A percentile compares a stretch with the other conserved stretches of the same genome.
These are phyloP conservation scores for Tenebrosternarchus preto DNA, from an alignment of 2,113 vertebrate genomes.

Conservation along the genomic window DNA sequence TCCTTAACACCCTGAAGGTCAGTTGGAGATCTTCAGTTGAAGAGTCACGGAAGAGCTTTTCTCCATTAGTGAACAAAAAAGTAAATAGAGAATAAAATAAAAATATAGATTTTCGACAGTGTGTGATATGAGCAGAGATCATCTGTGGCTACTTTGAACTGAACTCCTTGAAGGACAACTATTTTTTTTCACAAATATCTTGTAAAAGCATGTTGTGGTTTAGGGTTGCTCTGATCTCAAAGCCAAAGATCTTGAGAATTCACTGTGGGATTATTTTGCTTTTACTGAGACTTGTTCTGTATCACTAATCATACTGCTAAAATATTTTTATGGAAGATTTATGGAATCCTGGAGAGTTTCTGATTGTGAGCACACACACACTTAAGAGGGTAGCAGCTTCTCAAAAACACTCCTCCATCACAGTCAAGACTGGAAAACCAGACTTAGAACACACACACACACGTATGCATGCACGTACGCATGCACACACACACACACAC, in stretches of 20 bases:
- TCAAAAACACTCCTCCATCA: constrained; percentile 17
- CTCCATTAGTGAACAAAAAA: too few relatives aligned
- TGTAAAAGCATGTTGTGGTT: background rate
- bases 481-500: constrained; percentile 6
- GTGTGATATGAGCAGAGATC: too few relatives aligned
- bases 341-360: constrained; percentile 55
- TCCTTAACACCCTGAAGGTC: too few relatives aligned
- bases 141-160: too few relatives aligned
- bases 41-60: too few relatives aligned
- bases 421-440: constrained; percentile 28
- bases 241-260: constrained; percentile 46
- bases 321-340: constrained; percentile 64
- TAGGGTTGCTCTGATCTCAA: background rate
- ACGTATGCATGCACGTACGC: background rate
- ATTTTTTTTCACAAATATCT: background rate
- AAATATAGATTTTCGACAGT: too few relatives aligned
- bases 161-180: too few relatives aligned
- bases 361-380: constrained; percentile 13
- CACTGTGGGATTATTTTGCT: constrained; percentile 49
- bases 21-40: too few relatives aligned
- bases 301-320: constrained; percentile 56
- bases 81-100: too few relatives aligned
- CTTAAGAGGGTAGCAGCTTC: background rate
- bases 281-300: constrained; percentile 51
- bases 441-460: constrained; percentile 13